Percentiles rank a stretch among this genome's conserved stretches.
Evolutionary conservation across 1,140 invertebrate genomes (phyloP).

Genomic region (Hestina assimilis): DNA sequence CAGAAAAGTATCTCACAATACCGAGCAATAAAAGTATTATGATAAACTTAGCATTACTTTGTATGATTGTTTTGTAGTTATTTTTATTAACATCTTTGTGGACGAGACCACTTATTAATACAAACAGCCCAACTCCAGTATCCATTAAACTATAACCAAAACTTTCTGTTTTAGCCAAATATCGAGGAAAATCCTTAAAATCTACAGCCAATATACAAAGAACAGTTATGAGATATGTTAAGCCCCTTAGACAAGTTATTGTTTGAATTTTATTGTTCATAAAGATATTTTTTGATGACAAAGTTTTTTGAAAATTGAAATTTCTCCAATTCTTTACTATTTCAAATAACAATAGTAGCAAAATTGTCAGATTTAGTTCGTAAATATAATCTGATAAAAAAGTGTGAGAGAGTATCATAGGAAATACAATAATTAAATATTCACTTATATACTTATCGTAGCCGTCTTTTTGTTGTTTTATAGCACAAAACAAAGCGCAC

Average conservation of each 20-base stretch:
- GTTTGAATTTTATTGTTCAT: conserved; percentile 70
- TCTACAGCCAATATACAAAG: conserved; percentile 96
- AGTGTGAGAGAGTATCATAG: conserved; percentile 77
- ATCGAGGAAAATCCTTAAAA: conserved; percentile 90
- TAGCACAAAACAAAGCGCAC: conserved; percentile 43
- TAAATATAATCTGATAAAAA: conserved; percentile 50
- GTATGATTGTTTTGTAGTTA: conserved; percentile 51
- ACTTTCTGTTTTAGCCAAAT: conserved; percentile 91
- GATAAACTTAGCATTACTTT: conserved; percentile 49
- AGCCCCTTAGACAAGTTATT: conserved; percentile 83
- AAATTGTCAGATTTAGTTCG: conserved; percentile 37
- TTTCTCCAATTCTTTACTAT: conserved; percentile 32
- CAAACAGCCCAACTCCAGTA: conserved; percentile 93
- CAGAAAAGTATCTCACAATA: conserved; percentile 81
- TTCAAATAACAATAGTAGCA: conserved; percentile 43
- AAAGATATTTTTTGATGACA: conserved; percentile 37
- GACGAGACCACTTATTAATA: conserved; percentile 92
- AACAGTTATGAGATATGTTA: conserved; percentile 86
- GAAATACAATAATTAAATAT: conserved; percentile 75
- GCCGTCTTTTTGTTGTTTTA: conserved; percentile 19
- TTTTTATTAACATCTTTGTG: conserved; percentile 65
- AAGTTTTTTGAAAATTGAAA: conserved; percentile 23
- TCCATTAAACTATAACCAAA: conserved; percentile 97
- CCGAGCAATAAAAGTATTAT: conserved; percentile 85
- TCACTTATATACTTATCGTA: conserved; percentile 58